Evolutionary conservation across 2,113 vertebrate species (phyloP).

Genomic region (Mastomys coucha): DNA sequence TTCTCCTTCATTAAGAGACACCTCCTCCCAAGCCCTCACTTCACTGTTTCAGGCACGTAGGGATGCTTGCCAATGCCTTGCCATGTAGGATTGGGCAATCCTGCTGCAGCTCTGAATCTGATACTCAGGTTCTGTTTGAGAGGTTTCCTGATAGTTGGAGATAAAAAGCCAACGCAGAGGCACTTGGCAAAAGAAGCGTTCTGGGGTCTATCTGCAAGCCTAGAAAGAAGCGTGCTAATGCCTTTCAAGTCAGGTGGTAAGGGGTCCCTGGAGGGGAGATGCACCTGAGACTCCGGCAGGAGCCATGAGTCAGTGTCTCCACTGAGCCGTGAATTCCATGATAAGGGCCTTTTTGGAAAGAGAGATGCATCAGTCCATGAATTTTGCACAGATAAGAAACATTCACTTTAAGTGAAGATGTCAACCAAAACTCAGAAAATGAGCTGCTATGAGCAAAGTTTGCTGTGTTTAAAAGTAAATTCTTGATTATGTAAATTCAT

Average conservation of each 20-base stretch:
- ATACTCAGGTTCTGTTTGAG: background rate
- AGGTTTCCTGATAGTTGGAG: background rate
- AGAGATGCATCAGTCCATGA: background rate
- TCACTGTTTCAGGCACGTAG: background rate
- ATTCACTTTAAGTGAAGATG: slow-evolving; percentile 7
- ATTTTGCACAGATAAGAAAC: background rate
- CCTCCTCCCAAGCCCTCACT: background rate
- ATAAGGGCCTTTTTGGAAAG: background rate
- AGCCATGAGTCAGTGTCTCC: background rate
- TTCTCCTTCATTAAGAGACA: background rate
- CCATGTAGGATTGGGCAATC: background rate
- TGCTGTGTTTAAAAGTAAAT: background rate
- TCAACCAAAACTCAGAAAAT: slow-evolving; percentile 5
- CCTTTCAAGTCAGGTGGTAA: background rate
- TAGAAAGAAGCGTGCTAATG: background rate
- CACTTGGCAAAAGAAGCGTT: background rate
- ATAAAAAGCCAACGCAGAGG: background rate
- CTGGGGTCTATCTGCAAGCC: background rate
- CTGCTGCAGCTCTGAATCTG: background rate
- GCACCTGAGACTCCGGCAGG: background rate
- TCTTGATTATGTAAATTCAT: background rate
- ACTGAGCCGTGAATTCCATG: background rate
- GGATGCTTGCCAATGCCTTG: background rate
- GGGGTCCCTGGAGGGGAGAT: background rate
- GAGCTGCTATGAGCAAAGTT: background rate